Evolutionary conservation across 1,140 invertebrate genomes (phyloP).

Genomic region (Sarcophaga bullata): DNA sequence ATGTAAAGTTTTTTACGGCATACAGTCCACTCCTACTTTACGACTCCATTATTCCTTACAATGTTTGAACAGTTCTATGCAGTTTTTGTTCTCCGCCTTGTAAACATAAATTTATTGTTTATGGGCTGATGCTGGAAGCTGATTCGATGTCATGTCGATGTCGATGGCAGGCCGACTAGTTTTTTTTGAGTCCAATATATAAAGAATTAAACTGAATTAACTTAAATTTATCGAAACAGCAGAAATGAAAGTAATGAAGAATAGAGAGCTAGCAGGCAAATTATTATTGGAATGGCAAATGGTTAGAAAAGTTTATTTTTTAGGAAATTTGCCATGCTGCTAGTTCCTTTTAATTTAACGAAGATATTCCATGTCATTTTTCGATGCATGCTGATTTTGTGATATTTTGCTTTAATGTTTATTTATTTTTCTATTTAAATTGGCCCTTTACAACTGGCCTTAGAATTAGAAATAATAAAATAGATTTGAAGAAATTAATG

Average conservation of each 20-base stretch:
- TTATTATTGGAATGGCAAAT: too few species aligned
- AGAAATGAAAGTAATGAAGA: neutral
- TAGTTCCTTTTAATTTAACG: neutral
- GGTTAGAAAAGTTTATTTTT: neutral
- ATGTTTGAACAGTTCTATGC: neutral
- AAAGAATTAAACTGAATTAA: neutral
- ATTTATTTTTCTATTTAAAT: neutral
- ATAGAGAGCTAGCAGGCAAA: neutral
- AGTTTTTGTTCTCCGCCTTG: neutral
- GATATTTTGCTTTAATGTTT: neutral
- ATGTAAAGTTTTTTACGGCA: neutral
- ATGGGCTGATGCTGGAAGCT: neutral
- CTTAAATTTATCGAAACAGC: neutral
- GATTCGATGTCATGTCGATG: too few species aligned
- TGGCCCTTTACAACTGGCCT: neutral
- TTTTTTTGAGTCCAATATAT: neutral
- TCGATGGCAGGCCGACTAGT: neutral
- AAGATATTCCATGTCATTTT: neutral
- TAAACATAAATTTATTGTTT: neutral
- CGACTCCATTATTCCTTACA: too few species aligned
- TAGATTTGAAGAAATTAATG: neutral
- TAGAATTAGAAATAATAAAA: neutral
- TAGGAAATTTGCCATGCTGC: slow-evolving; percentile 1
- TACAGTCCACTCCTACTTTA: neutral
- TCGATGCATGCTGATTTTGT: neutral